Percentiles rank a stretch among this genome's conserved stretches.
Conservation (phyloP, 2,888 invertebrate genomes). For the Drosophila picticornis region DNA sequence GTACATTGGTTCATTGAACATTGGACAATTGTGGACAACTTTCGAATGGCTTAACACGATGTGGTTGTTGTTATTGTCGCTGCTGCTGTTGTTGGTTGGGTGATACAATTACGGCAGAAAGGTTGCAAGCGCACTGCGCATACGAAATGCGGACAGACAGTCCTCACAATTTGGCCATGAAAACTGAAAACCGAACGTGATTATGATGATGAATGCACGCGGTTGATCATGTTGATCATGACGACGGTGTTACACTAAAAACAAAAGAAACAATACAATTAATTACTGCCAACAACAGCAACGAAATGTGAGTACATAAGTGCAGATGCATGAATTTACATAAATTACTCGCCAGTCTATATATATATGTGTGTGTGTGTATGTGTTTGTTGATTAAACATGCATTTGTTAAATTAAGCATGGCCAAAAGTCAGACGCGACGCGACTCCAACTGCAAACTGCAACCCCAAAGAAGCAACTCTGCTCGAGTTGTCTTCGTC, state of each 20-base stretch:
- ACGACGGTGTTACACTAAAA: constrained; percentile 17
- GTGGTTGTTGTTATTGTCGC: constrained; percentile 15
- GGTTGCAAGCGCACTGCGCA: constrained; percentile 24
- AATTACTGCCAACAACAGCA: constrained; percentile 24
- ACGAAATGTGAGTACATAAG: constrained; percentile 14
- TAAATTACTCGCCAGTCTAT: constrained; percentile 25
- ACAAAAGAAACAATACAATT: constrained; percentile 23
- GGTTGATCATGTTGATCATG: constrained; percentile 9
- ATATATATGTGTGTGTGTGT: constrained; percentile 5
- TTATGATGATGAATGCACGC: constrained; percentile 21
- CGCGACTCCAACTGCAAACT: not conserved
- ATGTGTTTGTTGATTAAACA: constrained; percentile 49
- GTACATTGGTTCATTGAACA: constrained; percentile 72
- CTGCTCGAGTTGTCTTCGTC: constrained; percentile 13
- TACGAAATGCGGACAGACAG: constrained; percentile 40
- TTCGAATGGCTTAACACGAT: constrained; percentile 59
- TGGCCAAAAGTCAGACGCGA: constrained; percentile 29
- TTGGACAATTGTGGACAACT: constrained; percentile 62
- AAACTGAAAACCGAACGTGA: constrained; percentile 42
- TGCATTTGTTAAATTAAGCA: constrained; percentile 73
- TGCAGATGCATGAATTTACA: constrained; percentile 51
- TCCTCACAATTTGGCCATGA: constrained; percentile 59
- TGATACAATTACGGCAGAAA: constrained; percentile 61
- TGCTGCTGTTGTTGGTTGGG: constrained; percentile 32
- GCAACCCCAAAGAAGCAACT: constrained; percentile 27